Base-by-base conservation (phyloP, 2,797 vertebrate genomes). In the Arremon brunneinucha region DNA sequence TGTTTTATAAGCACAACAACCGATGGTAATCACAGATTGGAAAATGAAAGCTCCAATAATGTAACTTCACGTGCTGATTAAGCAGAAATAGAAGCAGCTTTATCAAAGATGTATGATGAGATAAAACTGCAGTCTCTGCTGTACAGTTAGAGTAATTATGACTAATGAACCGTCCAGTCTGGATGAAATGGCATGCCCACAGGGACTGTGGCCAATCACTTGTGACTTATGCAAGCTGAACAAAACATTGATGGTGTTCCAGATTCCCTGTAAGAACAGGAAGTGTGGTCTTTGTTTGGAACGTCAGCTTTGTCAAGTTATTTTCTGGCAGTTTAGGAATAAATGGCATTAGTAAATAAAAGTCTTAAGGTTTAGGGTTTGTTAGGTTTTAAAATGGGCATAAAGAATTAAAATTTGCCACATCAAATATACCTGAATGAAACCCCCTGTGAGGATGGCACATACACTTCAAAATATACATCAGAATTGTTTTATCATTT, bases 91-190 rank as follows among this genome's bases (percentile, higher is more conserved):
- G 98, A 96, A 97, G 97, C 97, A 97, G 97, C 97, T 98, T 98
- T 98, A 98, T 98, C 98, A 97, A 97, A 98, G 98, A 98, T 98
- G 98, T 98, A 97, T 98, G 97, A 98, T 97, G 98, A 98, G 98
- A 97, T 98, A 97, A 98, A 98, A 97, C 97, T 97, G 97, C 98
- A 98, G 98, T 98, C 98, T 98, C 98, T 98, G 98, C 98, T 96
- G 97, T 98, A 98, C 98, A 98, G 98, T 98, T 97, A 96, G 97
- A 98, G 98, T 98, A 98, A 98, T 99, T 98, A 98, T 98, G 98
- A 98, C 98, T 99, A 99, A 99, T 99, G 99, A 99, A 97, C 98
- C 98, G 94, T 99, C 98, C 98, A 98, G 99, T 98, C 98, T 98
- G 99, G 98, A 98, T 98, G 98, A 98, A 99, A 99, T 98, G 98